Base-by-base conservation (phyloP, 2,113 vertebrate species). In the Aepyceros melampus region DNA sequence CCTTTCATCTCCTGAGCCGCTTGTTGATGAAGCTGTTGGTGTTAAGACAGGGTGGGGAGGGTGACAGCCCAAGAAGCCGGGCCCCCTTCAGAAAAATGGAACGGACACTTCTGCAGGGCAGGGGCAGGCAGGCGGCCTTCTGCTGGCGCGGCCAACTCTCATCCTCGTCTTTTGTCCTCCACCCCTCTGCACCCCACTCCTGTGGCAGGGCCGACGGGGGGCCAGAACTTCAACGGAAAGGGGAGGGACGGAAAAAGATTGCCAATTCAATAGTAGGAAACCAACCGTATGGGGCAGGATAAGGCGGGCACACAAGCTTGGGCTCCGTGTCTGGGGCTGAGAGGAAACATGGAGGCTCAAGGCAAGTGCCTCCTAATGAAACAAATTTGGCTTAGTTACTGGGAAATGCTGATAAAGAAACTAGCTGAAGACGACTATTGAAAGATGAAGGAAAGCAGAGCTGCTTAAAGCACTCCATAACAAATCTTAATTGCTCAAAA, bases 11-110 rank as follows among this genome's bases (percentile, higher is more conserved):
- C 29, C 96, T 47, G 10, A 11, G 82, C 56, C 51, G 81, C 92
- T 96, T 81, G 94, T 87, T 95, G 98, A 98, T 96, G 97, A 98
- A 97, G 97, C 96, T 97, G 97, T 97, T 90, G 97, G 96, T 92
- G 89, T 91, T 90, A 31, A 31, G 58, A n/a, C 94, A 93, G 94
- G 2, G 36, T 40, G 49, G 88, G 14, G 15, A 62, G 96, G 95
- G 95, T n/a, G 55, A 58, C 79, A 17, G 94, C 19, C 16, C 89
- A 31, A 87, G 0, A 5, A 4, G 31, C 90, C 87, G 60, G 96
- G 98, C 98, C 97, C 98, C 96, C 89, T 96, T 92, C 89, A 19
- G 56, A 97, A 97, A 96, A 98, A 97, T 84, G 93, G 11, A 36
- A 91, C 93, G 96, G 88, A 94, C 76, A 76, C 93, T 87, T 84